Base-by-base conservation (phyloP, 2,113 vertebrate genomes). In the Ictalurus punctatus region DNA sequence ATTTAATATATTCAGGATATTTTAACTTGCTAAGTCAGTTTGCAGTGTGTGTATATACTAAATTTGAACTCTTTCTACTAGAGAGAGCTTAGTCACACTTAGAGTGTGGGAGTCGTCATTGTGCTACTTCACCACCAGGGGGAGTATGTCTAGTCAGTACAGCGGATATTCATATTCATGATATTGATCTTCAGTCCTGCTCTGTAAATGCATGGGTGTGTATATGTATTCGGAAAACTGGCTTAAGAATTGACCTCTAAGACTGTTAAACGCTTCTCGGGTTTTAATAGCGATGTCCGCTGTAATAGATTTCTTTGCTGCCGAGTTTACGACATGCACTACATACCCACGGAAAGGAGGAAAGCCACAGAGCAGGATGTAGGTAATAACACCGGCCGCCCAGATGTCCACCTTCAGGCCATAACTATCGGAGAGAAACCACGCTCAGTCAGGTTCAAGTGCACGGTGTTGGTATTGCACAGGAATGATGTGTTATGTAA, bases 341-440 rank as follows among this genome's bases (percentile, higher is more conserved):
- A 92, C 87, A 94, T 96, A 99, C 98, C 98, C 96, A 93, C 97
- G 96, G 91, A 99, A 99, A 0, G 98, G 98, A 94, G 98, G 98
- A 91, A 99, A 99, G 44, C 98, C 98, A 94, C 98, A 99, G 69
- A 99, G 96, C 90, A 99, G 96, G 86, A 99, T 99, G 92, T 99
- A 99, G 84, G 97, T 98, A 92, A 99, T 99, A 78, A 99, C 97
- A 9, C 98, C 98, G 13, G 98, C 98, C 54, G 98, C 98, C 98
- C 98, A 99, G 94, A 99, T 97, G 95, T 99, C 98, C 92, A 99
- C 98, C 92, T 99, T 98, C 91, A 99, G 95, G 91, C 98, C 98
- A 69, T 99, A 99, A 82, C 98, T 99, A 91, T 83, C 91, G 93
- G 92, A 89, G 86, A 92, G 58, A 56, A 34, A 48, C 44, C 13